Evolutionary conservation across 2,797 vertebrate genomes (phyloP), one percentile per base, ranked within the genome.

Genomic region (Harpagifer antarcticus): DNA sequence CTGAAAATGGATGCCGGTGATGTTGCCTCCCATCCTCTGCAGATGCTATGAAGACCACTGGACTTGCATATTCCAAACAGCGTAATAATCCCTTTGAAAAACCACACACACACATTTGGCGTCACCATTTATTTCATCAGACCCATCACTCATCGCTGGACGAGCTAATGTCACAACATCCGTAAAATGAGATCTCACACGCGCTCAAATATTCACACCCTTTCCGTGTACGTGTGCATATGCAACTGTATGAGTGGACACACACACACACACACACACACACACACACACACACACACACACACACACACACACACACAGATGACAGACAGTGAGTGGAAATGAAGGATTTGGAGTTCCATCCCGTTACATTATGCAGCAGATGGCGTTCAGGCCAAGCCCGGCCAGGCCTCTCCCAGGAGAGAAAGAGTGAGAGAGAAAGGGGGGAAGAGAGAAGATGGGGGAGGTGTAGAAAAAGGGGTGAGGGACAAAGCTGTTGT

Each of bases 311-410:
- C 82, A 76, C 74, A 81, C 80, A 82, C 90, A 84, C 83, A 83
- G 87, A 93, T 90, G 94, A 94, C 93, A 95, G 90, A 88, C 93
- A 95, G 92, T 83, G 93, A 94, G 94, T 94, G 94, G 93, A 94
- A 95, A 95, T 95, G 94, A 94, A 95, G 92, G 93, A 95, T 95
- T 95, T 95, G 94, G 92, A 94, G 93, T 94, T 95, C 93, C 93
- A 92, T 94, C 94, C 93, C 92, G 92, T 92, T 94, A 94, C 94
- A 95, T 95, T 95, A 95, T 94, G 93, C 94, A 93, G 93, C 93
- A 95, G 94, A 94, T 95, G 95, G 95, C 89, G 91, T 94, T 92
- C 94, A 94, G 94, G 94, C 93, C 92, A 74, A 91, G 93, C 92
- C 93, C 88, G 94, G 92, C 93, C 91, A 92, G 91, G 91, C 93